Conservation (phyloP, 2,797 vertebrate species). For the Muscicapa striata region DNA sequence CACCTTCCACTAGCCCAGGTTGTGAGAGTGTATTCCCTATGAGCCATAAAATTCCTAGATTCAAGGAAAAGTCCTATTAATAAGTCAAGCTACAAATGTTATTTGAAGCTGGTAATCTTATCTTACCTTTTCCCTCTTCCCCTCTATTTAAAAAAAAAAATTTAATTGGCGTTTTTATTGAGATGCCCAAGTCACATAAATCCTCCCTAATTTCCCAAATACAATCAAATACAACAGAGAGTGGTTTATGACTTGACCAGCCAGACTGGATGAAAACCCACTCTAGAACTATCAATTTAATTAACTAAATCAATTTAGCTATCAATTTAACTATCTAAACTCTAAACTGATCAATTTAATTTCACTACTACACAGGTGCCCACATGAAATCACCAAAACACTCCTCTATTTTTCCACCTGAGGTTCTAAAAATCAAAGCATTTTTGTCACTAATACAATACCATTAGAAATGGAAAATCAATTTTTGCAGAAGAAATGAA, state of each 20-base stretch:
- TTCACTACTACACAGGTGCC: background rate
- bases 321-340: background rate
- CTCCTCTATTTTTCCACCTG: background rate
- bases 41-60: background rate
- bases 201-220: background rate
- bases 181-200: background rate
- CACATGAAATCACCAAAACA: background rate
- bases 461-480: background rate
- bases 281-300: background rate
- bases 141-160: fast-evolving
- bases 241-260: background rate
- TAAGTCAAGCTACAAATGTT: background rate
- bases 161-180: background rate
- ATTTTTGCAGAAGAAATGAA: background rate
- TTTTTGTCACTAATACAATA: background rate
- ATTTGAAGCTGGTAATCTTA: background rate
- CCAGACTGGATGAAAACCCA: background rate
- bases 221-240: background rate
- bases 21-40: background rate
- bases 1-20: background rate
- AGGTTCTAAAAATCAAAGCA: background rate
- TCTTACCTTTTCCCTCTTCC: too few species aligned
- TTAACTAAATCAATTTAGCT: background rate
- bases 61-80: background rate
- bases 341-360: background rate